These are phyloP conservation scores for Strigamia maritima DNA, from an alignment of 2,888 invertebrate species.

Conservation along the genomic window DNA sequence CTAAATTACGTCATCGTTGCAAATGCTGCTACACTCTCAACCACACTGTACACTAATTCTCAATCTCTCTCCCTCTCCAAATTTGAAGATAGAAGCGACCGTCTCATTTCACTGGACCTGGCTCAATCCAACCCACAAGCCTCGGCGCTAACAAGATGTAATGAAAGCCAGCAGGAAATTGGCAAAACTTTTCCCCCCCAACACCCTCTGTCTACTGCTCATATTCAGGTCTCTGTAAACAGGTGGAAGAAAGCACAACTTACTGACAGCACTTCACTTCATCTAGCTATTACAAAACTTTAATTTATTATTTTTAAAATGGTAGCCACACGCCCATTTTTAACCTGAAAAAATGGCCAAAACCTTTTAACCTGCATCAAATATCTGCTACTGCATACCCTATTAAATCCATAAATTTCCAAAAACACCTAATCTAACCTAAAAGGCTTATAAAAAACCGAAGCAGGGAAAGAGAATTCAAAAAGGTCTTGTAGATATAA, in stretches of 20 bases:
- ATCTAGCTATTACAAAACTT: not conserved
- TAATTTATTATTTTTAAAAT: not conserved
- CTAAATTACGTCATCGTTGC: not conserved
- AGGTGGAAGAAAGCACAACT: not conserved
- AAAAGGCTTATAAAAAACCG: not conserved
- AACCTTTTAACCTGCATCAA: not conserved
- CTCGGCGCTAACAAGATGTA: conserved; percentile 11
- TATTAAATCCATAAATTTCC: not conserved
- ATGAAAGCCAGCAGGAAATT: conserved; percentile 19
- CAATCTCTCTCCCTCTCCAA: conserved; percentile 7
- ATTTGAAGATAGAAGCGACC: not conserved
- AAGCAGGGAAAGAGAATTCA: not conserved
- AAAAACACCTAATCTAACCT: not conserved
- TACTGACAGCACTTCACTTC: not conserved
- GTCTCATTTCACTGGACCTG: not conserved
- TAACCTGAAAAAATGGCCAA: not conserved
- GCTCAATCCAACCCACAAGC: not conserved
- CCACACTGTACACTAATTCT: not conserved
- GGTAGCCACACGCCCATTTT: not conserved
- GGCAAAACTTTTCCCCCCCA: not conserved
- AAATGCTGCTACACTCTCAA: no score
- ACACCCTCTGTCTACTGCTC: not conserved
- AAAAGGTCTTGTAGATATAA: not conserved
- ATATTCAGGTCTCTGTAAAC: conserved; percentile 15
- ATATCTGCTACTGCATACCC: not conserved